Evolutionary conservation across 2,888 invertebrate species (phyloP), one percentile per base, ranked within the genome.

Genomic region (Esperia sulphurella): DNA sequence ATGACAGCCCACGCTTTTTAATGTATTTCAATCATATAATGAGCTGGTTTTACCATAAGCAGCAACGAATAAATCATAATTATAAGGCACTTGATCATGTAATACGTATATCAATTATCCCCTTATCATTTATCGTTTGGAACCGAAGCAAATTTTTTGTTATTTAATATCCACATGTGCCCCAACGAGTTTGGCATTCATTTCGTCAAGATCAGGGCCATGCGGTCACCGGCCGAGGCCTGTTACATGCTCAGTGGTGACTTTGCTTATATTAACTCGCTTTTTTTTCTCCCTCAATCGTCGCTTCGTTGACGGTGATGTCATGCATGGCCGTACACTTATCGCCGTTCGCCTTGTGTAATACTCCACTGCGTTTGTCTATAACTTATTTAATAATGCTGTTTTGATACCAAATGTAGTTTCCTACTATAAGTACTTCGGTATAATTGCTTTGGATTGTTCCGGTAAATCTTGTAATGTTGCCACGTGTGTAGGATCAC

Each of bases 171-270:
- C 14, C 29, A 38, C 37, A 21, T 35, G 41, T 3, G n/a, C 68
- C 65, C 65, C 61, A 64, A 54, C 48, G 51, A 10, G 31, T 10
- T 9, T 10, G 54, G 60, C 59, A 64, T 61, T 49, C 45, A 67
- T 72, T 78, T 74, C 71, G 71, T 66, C 80, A 84, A 86, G 84
- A 86, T 86, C 87, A 86, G 72, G 84, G 86, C 78, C 80, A 79
- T 62, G 72, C 77, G 81, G 81, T 83, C 83, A 73, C 71, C 70
- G 80, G 70, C 77, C 79, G 68, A 66, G 37, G 60, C 65, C 55
- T 59, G 55, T 60, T 62, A 59, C 67, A 66, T 72, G 72, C 68
- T 72, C 67, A 71, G 64, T 69, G 70, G 71, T 73, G 71, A 61
- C 68, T 66, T 65, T 65, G 55, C 71, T 74, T 59, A 64, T 68